Conservation (phyloP, 2,797 vertebrate species). For the Setipinna tenuifilis region DNA sequence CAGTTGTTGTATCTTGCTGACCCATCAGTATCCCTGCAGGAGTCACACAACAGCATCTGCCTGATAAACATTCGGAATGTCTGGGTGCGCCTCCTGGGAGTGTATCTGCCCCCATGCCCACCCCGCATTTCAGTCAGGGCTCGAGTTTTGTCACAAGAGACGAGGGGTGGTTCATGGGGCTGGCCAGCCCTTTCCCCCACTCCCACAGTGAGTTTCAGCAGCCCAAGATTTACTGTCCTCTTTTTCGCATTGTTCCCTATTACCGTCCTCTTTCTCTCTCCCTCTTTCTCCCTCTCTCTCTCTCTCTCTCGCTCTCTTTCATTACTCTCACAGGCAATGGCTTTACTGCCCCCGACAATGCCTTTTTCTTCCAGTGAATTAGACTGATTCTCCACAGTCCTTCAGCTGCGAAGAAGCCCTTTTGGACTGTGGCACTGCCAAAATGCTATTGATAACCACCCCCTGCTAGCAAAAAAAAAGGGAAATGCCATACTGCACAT, state of each 20-base stretch:
- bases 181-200: not conserved
- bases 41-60: not conserved
- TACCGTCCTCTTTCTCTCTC: conserved; percentile 31
- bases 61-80: not conserved
- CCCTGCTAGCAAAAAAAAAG: not conserved
- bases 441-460: conserved; percentile 46
- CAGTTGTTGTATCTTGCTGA: not conserved
- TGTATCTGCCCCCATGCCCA: not conserved
- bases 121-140: not conserved
- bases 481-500: conserved; percentile 27
- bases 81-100: not conserved
- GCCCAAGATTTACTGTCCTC: conserved; percentile 46
- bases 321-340: conserved; percentile 61
- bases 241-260: conserved; percentile 50
- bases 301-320: conserved; percentile 47
- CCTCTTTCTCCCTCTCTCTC: conserved; percentile 46
- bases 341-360: conserved; percentile 62
- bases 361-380: conserved; percentile 64
- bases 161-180: not conserved
- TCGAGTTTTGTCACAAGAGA: not conserved
- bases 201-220: not conserved
- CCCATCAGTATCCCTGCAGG: not conserved
- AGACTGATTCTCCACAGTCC: conserved; percentile 64
- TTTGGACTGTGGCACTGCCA: conserved; percentile 40
- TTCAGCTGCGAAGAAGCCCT: conserved; percentile 39